phyloP scores from a whole-genome alignment of 2,113 vertebrate species.

The Zeus faber region DNA sequence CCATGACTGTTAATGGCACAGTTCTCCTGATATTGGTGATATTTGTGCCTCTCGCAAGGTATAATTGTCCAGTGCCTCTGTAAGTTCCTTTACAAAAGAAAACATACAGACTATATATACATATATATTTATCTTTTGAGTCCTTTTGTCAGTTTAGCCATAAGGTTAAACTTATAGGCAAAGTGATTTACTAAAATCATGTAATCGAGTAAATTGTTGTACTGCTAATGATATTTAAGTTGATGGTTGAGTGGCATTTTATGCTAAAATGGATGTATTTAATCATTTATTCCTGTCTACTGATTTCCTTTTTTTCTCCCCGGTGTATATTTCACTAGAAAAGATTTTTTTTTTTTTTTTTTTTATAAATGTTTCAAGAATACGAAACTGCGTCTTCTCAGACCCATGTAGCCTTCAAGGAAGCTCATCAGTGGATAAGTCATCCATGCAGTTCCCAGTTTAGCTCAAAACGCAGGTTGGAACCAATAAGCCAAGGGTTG shows the following conservation, averaged over 20 bases:
- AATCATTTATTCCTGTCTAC: slow-evolving; percentile 64
- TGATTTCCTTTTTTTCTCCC: slow-evolving; percentile 50
- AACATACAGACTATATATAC: slow-evolving; percentile 52
- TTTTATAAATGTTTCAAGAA: slow-evolving; percentile 51
- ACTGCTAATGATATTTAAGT: slow-evolving; percentile 48
- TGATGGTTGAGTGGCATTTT: slow-evolving; percentile 34
- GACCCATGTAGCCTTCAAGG: slow-evolving; percentile 50
- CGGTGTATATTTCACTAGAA: slow-evolving; percentile 58
- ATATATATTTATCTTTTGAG: slow-evolving; percentile 31
- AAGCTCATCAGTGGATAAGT: slow-evolving; percentile 15
- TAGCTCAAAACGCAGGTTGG: slow-evolving; percentile 26
- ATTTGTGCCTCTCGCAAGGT: slow-evolving; percentile 37
- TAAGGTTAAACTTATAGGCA: slow-evolving; percentile 53
- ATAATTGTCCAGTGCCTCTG: slow-evolving; percentile 63
- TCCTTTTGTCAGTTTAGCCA: too few species aligned
- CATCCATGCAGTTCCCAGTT: slow-evolving; percentile 23
- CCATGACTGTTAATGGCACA: slow-evolving; percentile 2
- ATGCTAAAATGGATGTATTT: slow-evolving; percentile 58
- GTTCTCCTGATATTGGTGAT: slow-evolving; percentile 17
- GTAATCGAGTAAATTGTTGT: slow-evolving; percentile 45
- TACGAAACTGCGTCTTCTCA: slow-evolving; percentile 15
- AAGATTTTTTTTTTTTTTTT: slow-evolving; percentile 15
- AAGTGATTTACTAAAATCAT: slow-evolving; percentile 40
- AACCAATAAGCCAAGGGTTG: slow-evolving; percentile 23
- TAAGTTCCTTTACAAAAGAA: slow-evolving; percentile 49